A percentile compares a stretch with the other conserved stretches of the same genome.
Conservation (phyloP, 2,888 invertebrate species). For the Empis stercorea region DNA sequence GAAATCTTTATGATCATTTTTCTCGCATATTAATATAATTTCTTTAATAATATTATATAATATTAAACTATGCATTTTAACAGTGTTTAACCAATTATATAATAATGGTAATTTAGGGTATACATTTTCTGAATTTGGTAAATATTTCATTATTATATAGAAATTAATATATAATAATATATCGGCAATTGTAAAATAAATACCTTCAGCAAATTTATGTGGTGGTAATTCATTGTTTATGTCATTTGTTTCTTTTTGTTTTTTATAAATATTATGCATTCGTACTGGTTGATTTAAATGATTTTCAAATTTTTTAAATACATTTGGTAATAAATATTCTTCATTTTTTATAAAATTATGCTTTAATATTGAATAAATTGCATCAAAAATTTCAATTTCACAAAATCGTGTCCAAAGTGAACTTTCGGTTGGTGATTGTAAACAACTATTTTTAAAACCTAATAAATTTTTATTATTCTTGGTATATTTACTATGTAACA, state of each 20-base stretch:
- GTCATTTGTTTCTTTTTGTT: conserved; percentile 44
- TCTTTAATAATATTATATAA: background rate
- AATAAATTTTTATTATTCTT: conserved; percentile 38
- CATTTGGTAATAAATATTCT: conserved; percentile 44
- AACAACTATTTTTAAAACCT: conserved; percentile 67
- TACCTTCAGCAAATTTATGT: conserved; percentile 74
- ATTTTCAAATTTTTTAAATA: conserved; percentile 64
- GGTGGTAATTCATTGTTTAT: conserved; percentile 25
- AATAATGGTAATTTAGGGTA: conserved; percentile 43
- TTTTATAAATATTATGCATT: conserved; percentile 74
- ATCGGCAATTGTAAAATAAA: conserved; percentile 70
- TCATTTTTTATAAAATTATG: conserved; percentile 19
- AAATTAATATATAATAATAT: conserved; percentile 63
- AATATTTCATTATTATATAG: conserved; percentile 43
- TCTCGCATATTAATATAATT: background rate
- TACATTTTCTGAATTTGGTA: conserved; percentile 10
- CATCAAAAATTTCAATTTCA: conserved; percentile 63
- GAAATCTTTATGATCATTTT: background rate
- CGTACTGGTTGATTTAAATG: conserved; percentile 73
- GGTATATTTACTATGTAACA: no score
- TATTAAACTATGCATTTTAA: conserved; percentile 11
- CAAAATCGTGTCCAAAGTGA: conserved; percentile 89
- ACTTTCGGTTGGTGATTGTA: conserved; percentile 70
- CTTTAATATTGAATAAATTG: conserved; percentile 39
- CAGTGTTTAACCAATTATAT: conserved; percentile 46